phyloP scores from a whole-genome alignment of 2,113 vertebrate genomes.

The Pipra filicauda region DNA sequence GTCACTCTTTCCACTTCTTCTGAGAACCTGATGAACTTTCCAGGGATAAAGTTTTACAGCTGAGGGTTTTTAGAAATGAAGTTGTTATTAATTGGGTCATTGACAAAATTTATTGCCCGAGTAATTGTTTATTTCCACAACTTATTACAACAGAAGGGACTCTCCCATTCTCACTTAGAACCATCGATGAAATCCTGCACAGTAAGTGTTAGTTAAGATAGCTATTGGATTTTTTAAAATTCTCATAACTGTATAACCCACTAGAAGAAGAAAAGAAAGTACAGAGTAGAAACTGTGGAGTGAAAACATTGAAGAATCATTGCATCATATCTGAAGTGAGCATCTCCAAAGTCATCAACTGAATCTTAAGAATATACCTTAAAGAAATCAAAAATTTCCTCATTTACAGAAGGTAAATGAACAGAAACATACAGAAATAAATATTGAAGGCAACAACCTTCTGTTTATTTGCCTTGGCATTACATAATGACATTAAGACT shows the following conservation, averaged over 20 bases:
- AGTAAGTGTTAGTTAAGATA: neutral
- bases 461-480: neutral
- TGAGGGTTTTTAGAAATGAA: neutral
- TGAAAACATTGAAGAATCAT: neutral
- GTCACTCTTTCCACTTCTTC: neutral
- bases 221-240: fast-evolving
- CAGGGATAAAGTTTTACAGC: neutral
- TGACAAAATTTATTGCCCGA: neutral
- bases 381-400: neutral
- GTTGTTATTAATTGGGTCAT: neutral
- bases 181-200: neutral
- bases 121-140: neutral
- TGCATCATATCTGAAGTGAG: neutral
- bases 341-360: neutral
- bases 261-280: neutral
- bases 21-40: neutral
- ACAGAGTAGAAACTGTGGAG: neutral
- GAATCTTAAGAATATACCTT: neutral
- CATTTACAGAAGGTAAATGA: neutral
- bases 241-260: neutral
- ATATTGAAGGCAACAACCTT: neutral
- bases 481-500: neutral
- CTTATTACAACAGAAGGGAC: neutral
- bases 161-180: neutral
- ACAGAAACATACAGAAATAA: neutral